Evolutionary conservation across 2,797 vertebrate genomes (phyloP), one percentile per base, ranked within the genome.

Genomic region (Enteromius thamalakanensis): DNA sequence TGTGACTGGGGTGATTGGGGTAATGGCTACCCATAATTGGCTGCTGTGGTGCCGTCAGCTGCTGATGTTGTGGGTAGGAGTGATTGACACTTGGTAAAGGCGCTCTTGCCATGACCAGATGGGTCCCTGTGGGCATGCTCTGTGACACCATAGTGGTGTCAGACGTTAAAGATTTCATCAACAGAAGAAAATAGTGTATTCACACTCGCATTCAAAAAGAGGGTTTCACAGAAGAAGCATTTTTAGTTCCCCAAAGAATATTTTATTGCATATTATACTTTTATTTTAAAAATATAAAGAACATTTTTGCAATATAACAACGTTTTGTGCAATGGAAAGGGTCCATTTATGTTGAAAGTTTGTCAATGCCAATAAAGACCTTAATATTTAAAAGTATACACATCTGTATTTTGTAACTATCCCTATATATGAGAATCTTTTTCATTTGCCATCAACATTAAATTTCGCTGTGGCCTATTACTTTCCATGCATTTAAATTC

Each of bases 401-500:
- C 23, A 29, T 72, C 55, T 40, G 3, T 77, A 12, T 53, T 64
- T 45, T 21, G 2, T 55, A 29, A 42, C 40, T 80, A 21, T 68
- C 23, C 19, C 19, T 19, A 58, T 32, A 40, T 64, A 29, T 64
- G 86, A 81, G 89, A 92, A 86, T 89, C 90, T 91, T 87, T 90
- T 91, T 53, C 29, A 32, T 75, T 89, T 79, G 70, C 85, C 87
- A 90, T 82, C 88, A 79, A 89, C 85, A 87, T 92, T 93, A 91
- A 72, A 94, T 62, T 60, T 64, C 1, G 3, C 45, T 45, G 42
- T 32, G n/a, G 60, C 47, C 62, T 76, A 29, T 37, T 80, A 53
- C 7, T 80, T 53, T 80, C 1, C 23, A 60, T 9, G n/a, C 69
- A 47, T 79, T 26, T 4, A 21, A 26, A 37, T 81, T 67, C 15